Base-by-base conservation (phyloP, 2,888 invertebrate genomes). In the Tromatobia lineatoria region DNA sequence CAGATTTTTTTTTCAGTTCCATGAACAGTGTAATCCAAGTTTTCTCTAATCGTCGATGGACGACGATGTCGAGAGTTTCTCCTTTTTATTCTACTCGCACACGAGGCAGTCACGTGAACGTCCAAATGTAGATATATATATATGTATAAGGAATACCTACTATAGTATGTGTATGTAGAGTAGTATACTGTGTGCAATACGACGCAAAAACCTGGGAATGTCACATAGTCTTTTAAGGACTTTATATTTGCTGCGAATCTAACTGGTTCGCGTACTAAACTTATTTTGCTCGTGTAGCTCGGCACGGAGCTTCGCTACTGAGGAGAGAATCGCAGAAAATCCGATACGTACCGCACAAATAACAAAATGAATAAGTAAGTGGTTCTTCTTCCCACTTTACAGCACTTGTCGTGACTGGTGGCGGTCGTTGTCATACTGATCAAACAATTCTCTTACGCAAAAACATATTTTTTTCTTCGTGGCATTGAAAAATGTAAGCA, bases 171-270 rank as follows among this genome's bases (percentile, higher is more conserved):
- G 4, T 13, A 34, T 1, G 7, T 8, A 1, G 15, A 15, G 20
- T 42, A 34, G n/a, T 7, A n/a, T 54, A 69, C 50, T 50, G 71
- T 61, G 23, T 57, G 15, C 25, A 59, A 52, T 67, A 67, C 75
- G 61, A 70, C 70, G 79, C 64, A 70, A 47, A 83, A 83, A 83
- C 66, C 61, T 18, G 38, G 52, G 70, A 83, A 83, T 83, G 75
- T 75, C 64, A 25, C 38, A 64, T 45, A 71, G 71, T 57, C 81
- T 77, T 77, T 67, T 82, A 78, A 82, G 78, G 78, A 75, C 59
- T 69, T 57, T 70, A 59, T 71, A 80, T 83, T 83, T 42, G 52
- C 71, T 71, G 79, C 75, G 75, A 78, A 83, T 83, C 75, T 71
- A 80, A 71, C 83, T 76, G 79, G 83, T 79, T 83, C 79, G 75